Evolutionary conservation across 2,113 vertebrate species (phyloP), one percentile per base, ranked within the genome.

Genomic region (Origma solitaria): DNA sequence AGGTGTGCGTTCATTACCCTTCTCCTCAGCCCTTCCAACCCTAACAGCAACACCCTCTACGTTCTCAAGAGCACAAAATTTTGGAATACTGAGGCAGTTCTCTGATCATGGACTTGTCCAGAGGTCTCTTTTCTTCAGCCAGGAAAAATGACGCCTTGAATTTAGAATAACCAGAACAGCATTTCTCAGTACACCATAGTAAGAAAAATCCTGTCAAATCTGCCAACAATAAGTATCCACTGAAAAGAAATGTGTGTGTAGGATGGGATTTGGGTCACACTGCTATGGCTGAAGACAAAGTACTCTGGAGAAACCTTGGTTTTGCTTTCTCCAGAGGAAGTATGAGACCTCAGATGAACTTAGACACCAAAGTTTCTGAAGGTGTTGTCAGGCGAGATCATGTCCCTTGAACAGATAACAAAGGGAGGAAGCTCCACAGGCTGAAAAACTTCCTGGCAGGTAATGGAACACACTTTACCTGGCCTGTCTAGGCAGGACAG

Each of bases 41-140:
- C 54, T 81, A 51, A 38, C 9, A 86, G 40, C 3, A 7, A 49
- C n/a, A 57, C n/a, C 31, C 45, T 45, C 49, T 45, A 56, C 71
- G 15, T 64, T 38, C 42, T 35, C 3, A 30, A 69, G 18, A 40
- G n/a, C 8, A 5, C 57, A 84, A 65, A 37, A 30, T 11, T 77
- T 68, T 62, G 51, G 27, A 68, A 38, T 44, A 54, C 6, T 3
- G 11, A 44, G 10, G 18, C 0, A 0, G 28, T 54, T 77, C 31
- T 49, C 53, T 35, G 33, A 54, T 15, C 1, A 2, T 2, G 30
- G 16, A 56, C 23, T 84, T 81, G 40, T 45, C 30, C 2, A 3
- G 25, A 83, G 24, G 14, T 40, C 28, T 87, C 50, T 65, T 45
- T 54, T 64, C 51, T 60, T 50, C 61, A 87, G 28, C 24, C 77